Evolutionary conservation across 2,888 invertebrate species (phyloP).

Genomic region (Dryobotodes eremita): DNA sequence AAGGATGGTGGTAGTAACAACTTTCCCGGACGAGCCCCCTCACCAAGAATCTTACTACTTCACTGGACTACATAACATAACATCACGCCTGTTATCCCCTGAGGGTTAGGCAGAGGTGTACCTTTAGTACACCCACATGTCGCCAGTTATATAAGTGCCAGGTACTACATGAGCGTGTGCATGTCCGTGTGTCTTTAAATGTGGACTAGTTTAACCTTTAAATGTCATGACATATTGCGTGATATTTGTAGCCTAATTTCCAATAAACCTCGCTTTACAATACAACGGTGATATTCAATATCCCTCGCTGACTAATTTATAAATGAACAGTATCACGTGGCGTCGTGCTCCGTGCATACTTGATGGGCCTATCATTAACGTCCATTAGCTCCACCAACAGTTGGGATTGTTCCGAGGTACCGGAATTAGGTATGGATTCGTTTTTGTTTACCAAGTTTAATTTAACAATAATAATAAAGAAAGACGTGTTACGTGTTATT

Average conservation of each 20-base stretch:
- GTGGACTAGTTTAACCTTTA: neutral
- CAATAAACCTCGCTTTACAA: neutral
- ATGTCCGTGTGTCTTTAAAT: too few relatives aligned
- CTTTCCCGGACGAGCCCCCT: too few relatives aligned
- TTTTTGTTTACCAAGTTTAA: too few relatives aligned
- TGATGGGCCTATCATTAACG: slow-evolving; percentile 30
- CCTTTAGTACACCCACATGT: too few relatives aligned
- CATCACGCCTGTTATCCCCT: too few relatives aligned
- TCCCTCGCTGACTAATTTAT: slow-evolving; percentile 25
- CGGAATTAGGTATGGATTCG: neutral
- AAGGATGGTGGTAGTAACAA: too few relatives aligned
- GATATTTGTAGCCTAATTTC: neutral
- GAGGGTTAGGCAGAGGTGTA: too few relatives aligned
- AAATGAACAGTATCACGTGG: slow-evolving; percentile 3
- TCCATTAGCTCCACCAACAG: slow-evolving; percentile 26
- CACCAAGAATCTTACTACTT: too few relatives aligned
- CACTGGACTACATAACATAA: too few relatives aligned
- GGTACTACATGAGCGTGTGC: too few relatives aligned
- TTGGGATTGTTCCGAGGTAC: neutral
- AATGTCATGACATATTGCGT: neutral
- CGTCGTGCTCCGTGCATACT: slow-evolving; percentile 29
- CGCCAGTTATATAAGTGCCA: neutral
- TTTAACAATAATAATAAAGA: neutral
- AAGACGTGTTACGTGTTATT: too few relatives aligned
- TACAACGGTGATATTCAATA: slow-evolving; percentile 3